A percentile compares a stretch with the other conserved stretches of the same genome.
Conservation (phyloP, 2,888 invertebrate species). For the Lycocerus yunnanus region DNA sequence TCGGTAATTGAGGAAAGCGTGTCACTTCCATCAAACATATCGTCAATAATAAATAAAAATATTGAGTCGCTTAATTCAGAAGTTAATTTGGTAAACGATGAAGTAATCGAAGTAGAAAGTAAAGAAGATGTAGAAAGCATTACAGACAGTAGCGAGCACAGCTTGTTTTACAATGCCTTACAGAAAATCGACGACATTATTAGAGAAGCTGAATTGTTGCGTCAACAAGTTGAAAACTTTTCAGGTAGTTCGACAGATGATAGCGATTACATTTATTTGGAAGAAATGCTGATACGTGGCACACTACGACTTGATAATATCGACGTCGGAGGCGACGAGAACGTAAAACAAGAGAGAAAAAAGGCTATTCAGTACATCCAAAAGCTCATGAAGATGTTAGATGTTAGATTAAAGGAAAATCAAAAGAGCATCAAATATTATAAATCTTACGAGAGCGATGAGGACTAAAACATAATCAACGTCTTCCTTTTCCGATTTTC, state of each 20-base stretch:
- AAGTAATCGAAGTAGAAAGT: neutral
- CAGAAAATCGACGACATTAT: neutral
- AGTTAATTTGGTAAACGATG: neutral
- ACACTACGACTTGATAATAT: conserved; percentile 28
- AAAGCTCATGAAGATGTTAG: conserved; percentile 15
- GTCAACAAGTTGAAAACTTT: conserved; percentile 14
- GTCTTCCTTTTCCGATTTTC: neutral
- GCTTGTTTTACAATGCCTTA: neutral
- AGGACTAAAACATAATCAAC: neutral
- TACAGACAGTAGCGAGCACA: neutral
- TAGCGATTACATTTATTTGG: conserved; percentile 28
- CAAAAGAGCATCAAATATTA: neutral
- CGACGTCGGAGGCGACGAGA: conserved; percentile 6
- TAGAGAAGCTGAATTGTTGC: neutral
- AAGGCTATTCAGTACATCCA: conserved; percentile 13
- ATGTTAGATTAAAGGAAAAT: conserved; percentile 14
- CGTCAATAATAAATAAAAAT: neutral
- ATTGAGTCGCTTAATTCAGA: neutral
- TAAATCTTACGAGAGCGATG: neutral
- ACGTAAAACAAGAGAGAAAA: conserved; percentile 7
- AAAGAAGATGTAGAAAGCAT: neutral
- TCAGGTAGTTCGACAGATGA: conserved; percentile 7
- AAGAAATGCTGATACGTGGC: conserved; percentile 29
- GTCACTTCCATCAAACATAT: neutral
- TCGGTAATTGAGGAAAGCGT: neutral